Evolutionary conservation across 2,888 invertebrate genomes (phyloP).

Genomic region (Miltochrista miniata): DNA sequence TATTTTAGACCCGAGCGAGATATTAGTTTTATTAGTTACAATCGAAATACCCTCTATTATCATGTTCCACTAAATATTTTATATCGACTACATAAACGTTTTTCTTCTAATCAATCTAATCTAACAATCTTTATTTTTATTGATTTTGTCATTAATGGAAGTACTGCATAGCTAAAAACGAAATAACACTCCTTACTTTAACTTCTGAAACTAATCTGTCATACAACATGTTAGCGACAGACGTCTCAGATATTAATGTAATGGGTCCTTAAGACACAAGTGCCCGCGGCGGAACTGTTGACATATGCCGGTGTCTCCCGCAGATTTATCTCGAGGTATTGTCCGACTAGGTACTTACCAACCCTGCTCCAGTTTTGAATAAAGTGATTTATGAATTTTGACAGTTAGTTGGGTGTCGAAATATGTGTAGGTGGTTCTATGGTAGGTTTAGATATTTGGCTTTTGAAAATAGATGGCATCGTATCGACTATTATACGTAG

Average conservation of each 20-base stretch:
- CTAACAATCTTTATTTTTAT: too few species aligned
- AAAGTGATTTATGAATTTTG: constrained; percentile 27
- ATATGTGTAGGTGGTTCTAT: not conserved
- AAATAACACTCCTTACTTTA: not conserved
- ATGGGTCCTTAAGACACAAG: constrained; percentile 57
- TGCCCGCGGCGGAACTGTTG: constrained; percentile 40
- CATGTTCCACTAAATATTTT: too few species aligned
- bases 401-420: constrained; percentile 5
- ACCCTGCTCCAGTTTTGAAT: constrained; percentile 26
- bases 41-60: too few species aligned
- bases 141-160: too few species aligned
- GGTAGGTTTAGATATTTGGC: not conserved
- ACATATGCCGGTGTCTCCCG: constrained; percentile 40
- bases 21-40: too few species aligned
- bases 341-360: constrained; percentile 13
- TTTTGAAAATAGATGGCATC: too few species aligned
- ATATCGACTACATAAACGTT: too few species aligned
- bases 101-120: too few species aligned
- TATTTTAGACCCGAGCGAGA: too few species aligned
- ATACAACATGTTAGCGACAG: constrained; percentile 50
- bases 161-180: too few species aligned
- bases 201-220: constrained; percentile 3
- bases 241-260: constrained; percentile 65
- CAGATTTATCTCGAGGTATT: constrained; percentile 46
- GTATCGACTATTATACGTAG: too few species aligned